Evolutionary conservation across 2,113 vertebrate genomes (phyloP).

Genomic region (Hypocryptadius cinnamomeus): DNA sequence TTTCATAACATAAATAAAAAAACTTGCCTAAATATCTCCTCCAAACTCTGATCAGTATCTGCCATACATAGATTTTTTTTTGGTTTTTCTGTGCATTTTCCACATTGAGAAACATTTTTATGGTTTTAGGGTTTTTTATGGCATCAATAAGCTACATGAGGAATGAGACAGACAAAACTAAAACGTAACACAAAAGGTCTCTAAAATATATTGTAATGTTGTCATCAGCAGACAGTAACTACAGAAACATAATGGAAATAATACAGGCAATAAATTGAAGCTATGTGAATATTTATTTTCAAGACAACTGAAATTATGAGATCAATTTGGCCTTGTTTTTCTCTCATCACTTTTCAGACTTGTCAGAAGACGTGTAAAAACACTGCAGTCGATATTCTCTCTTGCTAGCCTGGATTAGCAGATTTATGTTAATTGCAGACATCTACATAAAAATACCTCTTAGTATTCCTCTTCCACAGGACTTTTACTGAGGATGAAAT

Average conservation of each 20-base stretch:
- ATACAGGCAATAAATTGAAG: background rate
- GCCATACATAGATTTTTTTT: background rate
- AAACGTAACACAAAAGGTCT: background rate
- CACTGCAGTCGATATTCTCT: background rate
- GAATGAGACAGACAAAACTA: background rate
- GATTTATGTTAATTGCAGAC: background rate
- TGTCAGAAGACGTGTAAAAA: background rate
- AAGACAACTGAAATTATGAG: conserved; percentile 9
- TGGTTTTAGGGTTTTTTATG: background rate
- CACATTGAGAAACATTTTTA: background rate
- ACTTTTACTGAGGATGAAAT: background rate
- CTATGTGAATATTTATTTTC: background rate
- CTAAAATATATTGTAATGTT: background rate
- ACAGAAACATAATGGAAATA: background rate
- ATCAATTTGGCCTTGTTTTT: background rate
- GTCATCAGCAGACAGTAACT: background rate
- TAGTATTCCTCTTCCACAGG: background rate
- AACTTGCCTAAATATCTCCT: background rate
- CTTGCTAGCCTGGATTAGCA: background rate
- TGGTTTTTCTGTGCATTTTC: background rate
- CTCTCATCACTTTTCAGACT: background rate
- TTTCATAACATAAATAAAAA: background rate
- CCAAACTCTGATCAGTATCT: background rate
- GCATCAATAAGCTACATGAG: background rate
- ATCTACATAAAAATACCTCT: background rate